phyloP scores from a whole-genome alignment of 2,888 invertebrate species.

The Eustalomyia histrio region DNA sequence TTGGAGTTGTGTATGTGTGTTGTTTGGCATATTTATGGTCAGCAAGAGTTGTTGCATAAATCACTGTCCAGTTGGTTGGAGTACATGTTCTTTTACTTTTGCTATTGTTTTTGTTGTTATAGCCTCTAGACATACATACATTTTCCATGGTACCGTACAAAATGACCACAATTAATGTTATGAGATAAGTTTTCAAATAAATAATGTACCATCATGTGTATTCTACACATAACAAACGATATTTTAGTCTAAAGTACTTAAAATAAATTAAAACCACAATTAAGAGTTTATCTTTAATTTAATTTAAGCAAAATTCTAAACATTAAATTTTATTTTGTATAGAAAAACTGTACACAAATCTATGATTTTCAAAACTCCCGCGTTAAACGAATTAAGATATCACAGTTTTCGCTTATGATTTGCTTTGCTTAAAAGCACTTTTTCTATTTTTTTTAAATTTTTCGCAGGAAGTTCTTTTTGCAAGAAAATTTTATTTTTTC shows the following conservation, averaged over 20 bases:
- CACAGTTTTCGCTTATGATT: too few relatives aligned
- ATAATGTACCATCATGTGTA: constrained; percentile 55
- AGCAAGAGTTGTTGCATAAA: constrained; percentile 77
- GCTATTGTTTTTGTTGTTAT: constrained; percentile 22
- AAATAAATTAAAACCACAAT: constrained; percentile 62
- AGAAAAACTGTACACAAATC: too few relatives aligned
- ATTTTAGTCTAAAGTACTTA: constrained; percentile 13
- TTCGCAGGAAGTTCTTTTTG: too few relatives aligned
- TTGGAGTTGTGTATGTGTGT: constrained; percentile 8
- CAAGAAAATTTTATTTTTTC: too few relatives aligned
- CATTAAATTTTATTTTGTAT: too few relatives aligned
- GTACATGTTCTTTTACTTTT: constrained; percentile 18
- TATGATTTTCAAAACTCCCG: too few relatives aligned
- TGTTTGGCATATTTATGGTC: constrained; percentile 77
- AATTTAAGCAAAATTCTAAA: neutral
- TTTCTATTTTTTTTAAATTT: too few relatives aligned
- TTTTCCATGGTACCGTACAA: constrained; percentile 53
- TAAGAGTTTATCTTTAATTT: constrained; percentile 36
- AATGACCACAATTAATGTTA: constrained; percentile 79
- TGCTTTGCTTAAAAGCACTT: too few relatives aligned
- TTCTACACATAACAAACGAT: constrained; percentile 7
- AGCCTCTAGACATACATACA: constrained; percentile 44
- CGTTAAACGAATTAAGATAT: too few relatives aligned
- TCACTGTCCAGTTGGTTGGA: constrained; percentile 70
- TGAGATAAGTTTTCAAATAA: constrained; percentile 69